phyloP scores from a whole-genome alignment of 1,140 invertebrate species.

The Nebria ingens region DNA sequence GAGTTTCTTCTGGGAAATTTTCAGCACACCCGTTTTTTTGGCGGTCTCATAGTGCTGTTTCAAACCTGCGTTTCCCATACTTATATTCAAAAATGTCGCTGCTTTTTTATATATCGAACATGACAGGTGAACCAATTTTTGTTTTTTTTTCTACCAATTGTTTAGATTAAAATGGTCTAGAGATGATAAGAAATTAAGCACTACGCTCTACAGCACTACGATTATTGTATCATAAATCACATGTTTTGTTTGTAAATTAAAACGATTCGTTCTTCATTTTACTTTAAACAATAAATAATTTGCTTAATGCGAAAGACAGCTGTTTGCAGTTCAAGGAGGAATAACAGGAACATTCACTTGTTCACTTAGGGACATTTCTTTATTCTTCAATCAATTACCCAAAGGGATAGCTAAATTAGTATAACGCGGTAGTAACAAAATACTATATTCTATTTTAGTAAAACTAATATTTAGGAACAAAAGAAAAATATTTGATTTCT shows the following conservation, averaged over 20 bases:
- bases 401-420: no score
- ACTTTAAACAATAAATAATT: no score
- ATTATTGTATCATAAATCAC: constrained; percentile 1
- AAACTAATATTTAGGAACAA: background rate
- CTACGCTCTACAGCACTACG: background rate
- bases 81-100: constrained; percentile 10
- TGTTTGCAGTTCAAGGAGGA: no score
- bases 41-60: constrained; percentile 89
- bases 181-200: background rate
- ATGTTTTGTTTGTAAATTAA: background rate
- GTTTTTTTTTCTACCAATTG: background rate
- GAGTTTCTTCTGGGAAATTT: constrained; percentile 70
- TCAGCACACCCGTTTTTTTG: constrained; percentile 86
- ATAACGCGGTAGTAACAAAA: background rate
- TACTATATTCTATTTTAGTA: background rate
- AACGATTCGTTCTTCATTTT: no score
- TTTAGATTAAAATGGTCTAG: background rate
- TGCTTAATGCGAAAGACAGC: no score
- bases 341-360: no score
- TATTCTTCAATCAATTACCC: no score
- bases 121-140: background rate
- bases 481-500: no score
- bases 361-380: no score
- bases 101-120: background rate
- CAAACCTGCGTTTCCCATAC: constrained; percentile 78